Evolutionary conservation across 2,113 vertebrate species (phyloP).

Genomic region (Chloroceryle aenea): DNA sequence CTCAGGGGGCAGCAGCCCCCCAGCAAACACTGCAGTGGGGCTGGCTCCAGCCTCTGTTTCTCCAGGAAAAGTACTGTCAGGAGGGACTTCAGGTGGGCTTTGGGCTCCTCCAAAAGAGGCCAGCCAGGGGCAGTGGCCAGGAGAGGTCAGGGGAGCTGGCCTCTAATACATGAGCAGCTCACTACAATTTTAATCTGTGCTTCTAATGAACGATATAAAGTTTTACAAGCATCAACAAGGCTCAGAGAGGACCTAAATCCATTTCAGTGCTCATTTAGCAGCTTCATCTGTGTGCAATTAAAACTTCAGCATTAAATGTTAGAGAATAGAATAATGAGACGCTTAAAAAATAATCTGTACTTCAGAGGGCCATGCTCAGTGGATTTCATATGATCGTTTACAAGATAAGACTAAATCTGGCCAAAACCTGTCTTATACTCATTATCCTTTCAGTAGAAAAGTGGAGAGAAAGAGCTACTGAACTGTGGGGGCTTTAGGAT

Average conservation of each 20-base stretch:
- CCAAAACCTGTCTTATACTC: neutral
- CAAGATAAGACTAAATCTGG: constrained; percentile 33
- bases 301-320: constrained; percentile 88
- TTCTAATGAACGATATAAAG: constrained; percentile 74
- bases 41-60: neutral
- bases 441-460: neutral
- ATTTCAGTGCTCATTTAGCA: constrained; percentile 86
- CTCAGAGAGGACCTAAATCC: constrained; percentile 74
- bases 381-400: constrained; percentile 30
- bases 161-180: neutral
- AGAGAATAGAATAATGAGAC: constrained; percentile 92
- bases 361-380: constrained; percentile 80
- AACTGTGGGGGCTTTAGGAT: neutral
- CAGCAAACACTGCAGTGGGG: neutral
- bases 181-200: constrained; percentile 31
- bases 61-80: neutral
- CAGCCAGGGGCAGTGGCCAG: neutral
- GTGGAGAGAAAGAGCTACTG: neutral
- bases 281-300: constrained; percentile 81
- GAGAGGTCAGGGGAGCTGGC: neutral
- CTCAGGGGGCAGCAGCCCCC: neutral
- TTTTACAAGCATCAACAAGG: constrained; percentile 76
- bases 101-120: neutral
- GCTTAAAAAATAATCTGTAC: constrained; percentile 91
- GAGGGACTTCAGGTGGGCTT: neutral